Evolutionary conservation across 2,888 invertebrate species (phyloP).

Genomic region (Diloba caeruleocephala): DNA sequence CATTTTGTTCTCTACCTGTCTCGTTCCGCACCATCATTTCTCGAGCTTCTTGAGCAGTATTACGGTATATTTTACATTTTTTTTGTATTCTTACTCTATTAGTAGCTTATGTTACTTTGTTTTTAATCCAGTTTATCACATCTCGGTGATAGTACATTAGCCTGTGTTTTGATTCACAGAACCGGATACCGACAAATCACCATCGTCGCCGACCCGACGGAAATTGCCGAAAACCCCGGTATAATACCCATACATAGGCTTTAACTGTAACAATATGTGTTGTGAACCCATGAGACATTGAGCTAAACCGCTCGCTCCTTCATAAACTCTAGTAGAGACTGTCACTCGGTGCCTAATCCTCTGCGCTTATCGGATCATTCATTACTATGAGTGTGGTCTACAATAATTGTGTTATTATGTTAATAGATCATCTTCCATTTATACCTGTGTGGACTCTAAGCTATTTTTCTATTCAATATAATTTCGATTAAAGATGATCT

Average conservation of each 20-base stretch:
- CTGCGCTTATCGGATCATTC: conserved; percentile 80
- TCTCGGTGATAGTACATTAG: conserved; percentile 64
- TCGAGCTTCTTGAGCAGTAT: conserved; percentile 59
- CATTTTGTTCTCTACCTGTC: conserved; percentile 51
- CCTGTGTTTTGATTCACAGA: conserved; percentile 90
- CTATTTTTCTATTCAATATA: conserved; percentile 27
- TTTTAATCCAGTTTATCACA: conserved; percentile 26
- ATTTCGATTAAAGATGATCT: conserved; percentile 60
- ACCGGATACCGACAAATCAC: conserved; percentile 95
- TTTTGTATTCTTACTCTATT: conserved; percentile 39
- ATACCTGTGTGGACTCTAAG: conserved; percentile 26
- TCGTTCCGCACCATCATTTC: conserved; percentile 58
- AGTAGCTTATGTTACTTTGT: conserved; percentile 18
- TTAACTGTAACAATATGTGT: conserved; percentile 89
- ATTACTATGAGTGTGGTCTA: conserved; percentile 66
- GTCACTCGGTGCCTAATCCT: conserved; percentile 87
- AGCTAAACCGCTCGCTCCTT: conserved; percentile 74
- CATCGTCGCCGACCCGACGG: conserved; percentile 96
- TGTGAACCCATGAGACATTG: conserved; percentile 87
- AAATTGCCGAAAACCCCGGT: conserved; percentile 99
- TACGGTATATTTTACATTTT: conserved; percentile 54
- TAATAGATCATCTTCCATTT: conserved; percentile 68
- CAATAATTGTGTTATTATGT: conserved; percentile 65
- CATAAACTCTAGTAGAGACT: conserved; percentile 85
- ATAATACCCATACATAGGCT: conserved; percentile 92